Percentiles rank a stretch among this genome's conserved stretches.
Evolutionary conservation across 2,113 vertebrate species (phyloP).

Genomic region (Argyrosomus japonicus): DNA sequence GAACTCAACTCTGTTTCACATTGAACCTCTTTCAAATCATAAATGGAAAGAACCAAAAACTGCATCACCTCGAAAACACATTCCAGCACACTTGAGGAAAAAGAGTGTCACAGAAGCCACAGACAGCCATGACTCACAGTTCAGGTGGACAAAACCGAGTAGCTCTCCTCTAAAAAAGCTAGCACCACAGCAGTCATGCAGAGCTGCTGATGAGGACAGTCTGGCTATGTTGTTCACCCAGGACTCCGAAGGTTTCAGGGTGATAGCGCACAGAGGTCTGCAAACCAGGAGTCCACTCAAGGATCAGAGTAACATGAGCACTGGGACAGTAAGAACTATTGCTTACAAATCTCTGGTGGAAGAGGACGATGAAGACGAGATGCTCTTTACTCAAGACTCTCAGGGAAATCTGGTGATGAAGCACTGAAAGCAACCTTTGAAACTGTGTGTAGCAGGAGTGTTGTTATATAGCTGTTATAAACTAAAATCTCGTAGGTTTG

Average conservation of each 20-base stretch:
- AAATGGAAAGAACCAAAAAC: constrained; percentile 33
- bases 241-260: constrained; percentile 83
- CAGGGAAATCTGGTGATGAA: constrained; percentile 85
- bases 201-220: constrained; percentile 59
- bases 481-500: neutral
- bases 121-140: constrained; percentile 2
- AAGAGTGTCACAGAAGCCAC: constrained; percentile 9
- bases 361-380: constrained; percentile 70
- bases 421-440: constrained; percentile 67
- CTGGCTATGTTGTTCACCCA: constrained; percentile 81
- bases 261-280: constrained; percentile 78
- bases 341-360: constrained; percentile 29
- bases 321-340: neutral
- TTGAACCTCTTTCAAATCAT: constrained; percentile 29
- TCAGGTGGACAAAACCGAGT: constrained; percentile 41
- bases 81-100: neutral
- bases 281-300: constrained; percentile 69
- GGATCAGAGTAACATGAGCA: constrained; percentile 61
- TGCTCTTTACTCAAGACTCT: constrained; percentile 86
- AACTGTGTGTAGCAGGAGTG: neutral
- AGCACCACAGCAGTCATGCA: neutral
- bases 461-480: neutral
- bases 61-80: constrained; percentile 36
- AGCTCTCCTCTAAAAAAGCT: constrained; percentile 45
- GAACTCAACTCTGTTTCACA: neutral